phyloP scores from a whole-genome alignment of 2,888 invertebrate species.

The Tetranychus piercei region DNA sequence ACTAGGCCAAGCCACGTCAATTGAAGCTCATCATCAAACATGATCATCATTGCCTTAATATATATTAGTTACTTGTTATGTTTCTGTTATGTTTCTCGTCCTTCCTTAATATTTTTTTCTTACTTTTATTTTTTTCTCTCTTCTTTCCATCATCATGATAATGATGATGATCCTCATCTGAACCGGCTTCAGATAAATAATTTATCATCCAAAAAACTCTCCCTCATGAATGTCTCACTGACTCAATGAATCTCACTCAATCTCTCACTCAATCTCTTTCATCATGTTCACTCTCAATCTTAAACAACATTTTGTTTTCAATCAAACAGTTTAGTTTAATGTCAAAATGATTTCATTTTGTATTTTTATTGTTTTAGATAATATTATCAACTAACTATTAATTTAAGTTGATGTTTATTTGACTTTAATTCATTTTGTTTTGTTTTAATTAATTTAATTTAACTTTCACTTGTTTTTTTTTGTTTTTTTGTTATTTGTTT shows the following conservation, averaged over 20 bases:
- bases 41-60: not conserved
- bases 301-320: not conserved
- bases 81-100: not conserved
- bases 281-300: not conserved
- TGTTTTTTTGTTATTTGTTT: not conserved
- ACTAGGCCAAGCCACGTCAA: conserved; percentile 1
- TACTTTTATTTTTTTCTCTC: not conserved
- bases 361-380: not conserved
- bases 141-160: not conserved
- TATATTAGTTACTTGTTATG: not conserved
- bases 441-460: not conserved
- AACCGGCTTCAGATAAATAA: not conserved
- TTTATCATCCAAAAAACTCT: not conserved
- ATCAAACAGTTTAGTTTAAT: not conserved
- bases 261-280: not conserved
- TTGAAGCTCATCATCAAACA: not conserved
- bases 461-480: not conserved
- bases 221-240: not conserved
- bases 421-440: not conserved
- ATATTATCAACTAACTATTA: too few species aligned
- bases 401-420: too few species aligned
- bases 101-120: not conserved
- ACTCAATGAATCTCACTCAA: not conserved
- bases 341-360: not conserved
- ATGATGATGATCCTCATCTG: not conserved